Conservation (phyloP, 2,888 invertebrate genomes). For the Polyommatus iphigenia region DNA sequence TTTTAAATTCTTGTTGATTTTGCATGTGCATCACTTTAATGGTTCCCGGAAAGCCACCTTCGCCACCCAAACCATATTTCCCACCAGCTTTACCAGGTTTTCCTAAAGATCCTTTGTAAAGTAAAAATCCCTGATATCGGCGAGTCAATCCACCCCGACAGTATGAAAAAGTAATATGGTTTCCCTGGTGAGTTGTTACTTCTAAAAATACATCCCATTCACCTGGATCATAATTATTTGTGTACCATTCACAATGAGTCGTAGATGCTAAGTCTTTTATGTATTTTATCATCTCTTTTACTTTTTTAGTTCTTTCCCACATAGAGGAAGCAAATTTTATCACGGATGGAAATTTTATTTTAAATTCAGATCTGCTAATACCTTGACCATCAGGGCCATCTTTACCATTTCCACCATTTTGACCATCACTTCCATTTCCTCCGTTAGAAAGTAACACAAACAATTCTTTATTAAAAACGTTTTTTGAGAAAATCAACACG, state of each 20-base stretch:
- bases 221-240: slow-evolving; percentile 11
- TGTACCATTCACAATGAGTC: slow-evolving; percentile 31
- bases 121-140: slow-evolving; percentile 27
- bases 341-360: slow-evolving; percentile 28
- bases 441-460: slow-evolving; percentile 26
- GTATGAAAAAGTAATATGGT: slow-evolving; percentile 28
- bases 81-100: slow-evolving; percentile 27
- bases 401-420: slow-evolving; percentile 30
- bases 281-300: not conserved
- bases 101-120: slow-evolving; percentile 29
- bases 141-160: slow-evolving; percentile 19
- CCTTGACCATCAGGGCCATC: slow-evolving; percentile 25
- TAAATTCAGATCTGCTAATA: slow-evolving; percentile 27
- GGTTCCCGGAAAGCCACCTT: slow-evolving; percentile 27
- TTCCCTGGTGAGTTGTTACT: slow-evolving; percentile 29
- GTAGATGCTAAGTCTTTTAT: slow-evolving; percentile 29
- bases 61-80: slow-evolving; percentile 21
- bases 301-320: not conserved
- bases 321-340: not conserved
- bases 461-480: not conserved
- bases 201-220: slow-evolving; percentile 26
- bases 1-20: slow-evolving; percentile 10
- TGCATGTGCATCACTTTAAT: slow-evolving; percentile 9
- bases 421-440: slow-evolving; percentile 31
- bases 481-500: slow-evolving; percentile 16